These are phyloP conservation scores for Corbicula japonica DNA, from an alignment of 2,888 invertebrate species.

Conservation along the genomic window DNA sequence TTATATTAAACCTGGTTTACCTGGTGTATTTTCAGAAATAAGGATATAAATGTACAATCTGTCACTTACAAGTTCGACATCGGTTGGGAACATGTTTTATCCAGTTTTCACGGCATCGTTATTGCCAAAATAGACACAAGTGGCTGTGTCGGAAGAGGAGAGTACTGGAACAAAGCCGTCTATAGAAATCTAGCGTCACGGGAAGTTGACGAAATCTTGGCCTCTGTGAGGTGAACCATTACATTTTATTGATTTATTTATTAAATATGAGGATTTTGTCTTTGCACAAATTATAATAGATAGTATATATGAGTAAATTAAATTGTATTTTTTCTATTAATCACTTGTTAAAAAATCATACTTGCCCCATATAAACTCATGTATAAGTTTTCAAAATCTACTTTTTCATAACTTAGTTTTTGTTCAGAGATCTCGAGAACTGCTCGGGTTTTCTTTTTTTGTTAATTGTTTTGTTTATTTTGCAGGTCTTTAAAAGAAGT, in stretches of 20 bases:
- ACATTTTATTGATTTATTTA: not conserved
- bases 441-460: no score
- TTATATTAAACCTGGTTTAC: no score
- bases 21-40: slow-evolving; percentile 45
- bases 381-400: no score
- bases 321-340: no score
- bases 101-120: slow-evolving; percentile 94
- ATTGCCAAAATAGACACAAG: slow-evolving; percentile 97
- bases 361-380: no score
- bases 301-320: no score
- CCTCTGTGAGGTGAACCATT: slow-evolving; percentile 88
- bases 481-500: slow-evolving; percentile 45
- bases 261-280: not conserved
- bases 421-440: no score
- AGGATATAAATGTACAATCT: slow-evolving; percentile 88
- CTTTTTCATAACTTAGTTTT: no score
- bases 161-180: slow-evolving; percentile 93
- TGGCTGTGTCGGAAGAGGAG: slow-evolving; percentile 95
- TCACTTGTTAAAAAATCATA: no score
- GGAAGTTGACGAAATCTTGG: slow-evolving; percentile 97
- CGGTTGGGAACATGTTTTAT: slow-evolving; percentile 95
- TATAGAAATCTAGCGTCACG: slow-evolving; percentile 95
- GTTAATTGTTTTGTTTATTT: no score
- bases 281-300: no score
- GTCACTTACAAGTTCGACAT: slow-evolving; percentile 96